Evolutionary conservation across 1,140 invertebrate genomes (phyloP).

Genomic region (Trissolcus basalis): DNA sequence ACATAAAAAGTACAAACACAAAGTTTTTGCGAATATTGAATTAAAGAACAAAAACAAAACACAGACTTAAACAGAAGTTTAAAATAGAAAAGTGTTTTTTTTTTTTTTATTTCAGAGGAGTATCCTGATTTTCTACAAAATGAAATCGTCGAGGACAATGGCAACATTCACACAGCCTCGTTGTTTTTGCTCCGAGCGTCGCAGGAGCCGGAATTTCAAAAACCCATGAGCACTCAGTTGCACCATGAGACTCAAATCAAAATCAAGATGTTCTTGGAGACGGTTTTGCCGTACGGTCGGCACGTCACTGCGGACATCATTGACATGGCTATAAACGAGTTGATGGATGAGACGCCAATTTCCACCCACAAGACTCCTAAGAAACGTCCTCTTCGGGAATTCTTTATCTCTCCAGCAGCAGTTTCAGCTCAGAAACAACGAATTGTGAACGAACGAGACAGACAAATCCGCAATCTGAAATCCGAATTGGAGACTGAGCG

Average conservation of each 20-base stretch:
- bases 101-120: slow-evolving; percentile 56
- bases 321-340: slow-evolving; percentile 52
- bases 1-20: slow-evolving; percentile 4
- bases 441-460: slow-evolving; percentile 64
- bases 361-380: slow-evolving; percentile 50
- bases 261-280: slow-evolving; percentile 72
- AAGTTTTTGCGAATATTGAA: too few species aligned
- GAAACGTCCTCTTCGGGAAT: slow-evolving; percentile 59
- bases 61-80: too few species aligned
- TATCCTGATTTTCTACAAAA: slow-evolving; percentile 67
- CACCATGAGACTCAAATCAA: slow-evolving; percentile 67
- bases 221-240: slow-evolving; percentile 67
- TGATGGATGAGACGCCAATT: slow-evolving; percentile 38
- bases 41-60: too few species aligned
- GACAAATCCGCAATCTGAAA: slow-evolving; percentile 63
- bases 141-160: slow-evolving; percentile 12
- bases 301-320: slow-evolving; percentile 64
- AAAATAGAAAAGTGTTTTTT: neutral
- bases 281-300: slow-evolving; percentile 64
- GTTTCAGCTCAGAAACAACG: slow-evolving; percentile 63
- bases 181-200: slow-evolving; percentile 66
- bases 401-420: slow-evolving; percentile 69
- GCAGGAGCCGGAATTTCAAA: slow-evolving; percentile 66
- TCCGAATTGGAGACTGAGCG: slow-evolving; percentile 66
- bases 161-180: slow-evolving; percentile 62